Base-by-base conservation (phyloP, 2,888 invertebrate species). In the Dynastes tityus region DNA sequence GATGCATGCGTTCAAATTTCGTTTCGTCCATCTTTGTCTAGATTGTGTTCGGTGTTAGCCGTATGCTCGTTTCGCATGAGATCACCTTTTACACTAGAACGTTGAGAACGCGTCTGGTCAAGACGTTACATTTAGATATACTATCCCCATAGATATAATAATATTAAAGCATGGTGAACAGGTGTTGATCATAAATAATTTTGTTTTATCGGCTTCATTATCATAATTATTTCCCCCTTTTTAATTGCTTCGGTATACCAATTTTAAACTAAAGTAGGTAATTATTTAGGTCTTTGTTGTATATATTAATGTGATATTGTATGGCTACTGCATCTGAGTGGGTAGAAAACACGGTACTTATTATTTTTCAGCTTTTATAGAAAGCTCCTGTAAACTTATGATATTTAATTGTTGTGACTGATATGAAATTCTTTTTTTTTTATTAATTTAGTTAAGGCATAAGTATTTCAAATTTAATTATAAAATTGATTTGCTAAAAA, bases 1-100 rank as follows among this genome's bases (percentile, higher is more conserved):
- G 49, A 22, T 70, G 65, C 78, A 78, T 73, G 78, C 78, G 78
- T 78, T 74, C 63, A 71, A 77, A 77, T 77, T 77, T 77, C 77
- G 77, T 55, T 29, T 58, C 70, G 76, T 68, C 76, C 76, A 65
- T 76, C 79, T 78, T 71, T 65, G 78, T 58, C 61, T 74, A 11
- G 53, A 55, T 53, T 27, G n/a, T 61, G 73, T 74, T 22, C 61
- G 73, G 73, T 74, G 73, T 74, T 68, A 22, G 13, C 49, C 55
- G 45, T 45, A 45, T 45, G 45, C 45, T 45, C 45, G 58, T 73
- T 61, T 74, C 11, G 73, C 73, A 76, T 68, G 76, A 68, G 76
- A 76, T 67, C 40, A 67, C 76, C 76, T 53, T 58, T 68, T 64
- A 49, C 40, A n/a, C 67, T 76, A 29, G 55, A 32, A 65, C 40